These are phyloP conservation scores for Drosophila eugracilis DNA, from an alignment of 1,140 invertebrate genomes.

Conservation along the genomic window DNA sequence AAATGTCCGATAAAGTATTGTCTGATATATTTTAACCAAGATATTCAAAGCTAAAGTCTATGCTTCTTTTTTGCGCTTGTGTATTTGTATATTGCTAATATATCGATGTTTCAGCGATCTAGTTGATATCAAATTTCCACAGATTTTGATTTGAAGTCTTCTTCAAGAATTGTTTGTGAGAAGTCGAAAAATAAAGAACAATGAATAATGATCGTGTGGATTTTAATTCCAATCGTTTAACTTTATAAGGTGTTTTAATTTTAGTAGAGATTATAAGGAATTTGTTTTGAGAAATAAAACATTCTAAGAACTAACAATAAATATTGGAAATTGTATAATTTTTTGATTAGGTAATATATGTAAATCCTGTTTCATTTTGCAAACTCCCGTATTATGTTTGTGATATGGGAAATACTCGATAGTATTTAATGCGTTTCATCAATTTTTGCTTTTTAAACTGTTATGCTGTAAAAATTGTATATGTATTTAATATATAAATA, in stretches of 20 bases:
- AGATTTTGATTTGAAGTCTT: slow-evolving; percentile 44
- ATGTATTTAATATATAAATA: slow-evolving; percentile 31
- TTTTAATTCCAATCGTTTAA: slow-evolving; percentile 24
- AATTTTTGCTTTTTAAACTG: slow-evolving; percentile 17
- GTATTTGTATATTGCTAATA: slow-evolving; percentile 23
- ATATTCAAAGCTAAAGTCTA: slow-evolving; percentile 16
- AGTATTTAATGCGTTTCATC: slow-evolving; percentile 28
- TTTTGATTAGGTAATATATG: slow-evolving; percentile 44
- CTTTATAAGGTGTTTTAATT: slow-evolving; percentile 10
- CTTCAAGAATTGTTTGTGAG: not conserved
- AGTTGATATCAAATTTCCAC: slow-evolving; percentile 9
- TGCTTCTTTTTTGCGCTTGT: slow-evolving; percentile 23
- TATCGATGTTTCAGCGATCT: slow-evolving; percentile 34
- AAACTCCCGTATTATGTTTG: slow-evolving; percentile 23
- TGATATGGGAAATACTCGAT: slow-evolving; percentile 37
- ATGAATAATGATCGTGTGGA: slow-evolving; percentile 8
- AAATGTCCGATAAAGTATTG: too few species aligned
- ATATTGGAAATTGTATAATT: slow-evolving; percentile 40
- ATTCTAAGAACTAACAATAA: slow-evolving; percentile 46
- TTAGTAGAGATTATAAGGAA: slow-evolving; percentile 17
- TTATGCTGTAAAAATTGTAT: slow-evolving; percentile 47
- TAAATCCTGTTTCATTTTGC: slow-evolving; percentile 41
- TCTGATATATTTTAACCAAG: slow-evolving; percentile 9
- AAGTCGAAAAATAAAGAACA: slow-evolving; percentile 28
- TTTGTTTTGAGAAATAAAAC: slow-evolving; percentile 22